Evolutionary conservation across 2,113 vertebrate genomes (phyloP), one percentile per base, ranked within the genome.

Genomic region (Nannospalax galili): DNA sequence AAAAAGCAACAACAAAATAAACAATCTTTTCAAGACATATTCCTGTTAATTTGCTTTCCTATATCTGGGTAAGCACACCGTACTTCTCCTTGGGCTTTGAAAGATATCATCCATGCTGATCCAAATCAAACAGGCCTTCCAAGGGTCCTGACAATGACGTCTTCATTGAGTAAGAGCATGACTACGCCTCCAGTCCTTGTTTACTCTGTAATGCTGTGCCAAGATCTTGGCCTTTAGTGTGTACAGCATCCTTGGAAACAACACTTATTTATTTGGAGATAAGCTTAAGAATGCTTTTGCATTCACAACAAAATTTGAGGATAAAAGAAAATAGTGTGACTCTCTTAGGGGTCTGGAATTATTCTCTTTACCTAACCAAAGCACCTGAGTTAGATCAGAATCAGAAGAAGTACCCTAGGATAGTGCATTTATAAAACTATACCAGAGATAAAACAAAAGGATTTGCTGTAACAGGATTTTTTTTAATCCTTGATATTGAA

Each of bases 61-160:
- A 58, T 73, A 91, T 60, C 78, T 84, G 91, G 80, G 88, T 96
- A 77, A 73, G 72, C 84, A 88, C 0, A 4, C 32, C 0, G 28
- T 81, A 64, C 45, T 89, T 5, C 93, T 91, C 0, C 0, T 1
- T 70, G 60, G 2, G 0, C 69, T 92, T 92, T 0, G 32, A 52
- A 40, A 86, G 65, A 0, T n/a, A 62, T 69, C 69, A 0, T 0
- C 58, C 0, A 0, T 32, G 60, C 48, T 97, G 94, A 97, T 97
- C 95, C 96, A 96, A 96, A 94, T 77, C 94, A 96, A 97, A 93
- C 86, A 98, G 91, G 81, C 73, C 92, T 94, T 95, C 0, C 0
- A 69, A 92, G 56, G 93, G 90, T 92, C 11, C 93, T 93, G 97
- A 95, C 96, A 94, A 89, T 19, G 81, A 92, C 22, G 8, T 95